phyloP scores from a whole-genome alignment of 1,140 invertebrate species.

The Macrotrachela quadricornifera region DNA sequence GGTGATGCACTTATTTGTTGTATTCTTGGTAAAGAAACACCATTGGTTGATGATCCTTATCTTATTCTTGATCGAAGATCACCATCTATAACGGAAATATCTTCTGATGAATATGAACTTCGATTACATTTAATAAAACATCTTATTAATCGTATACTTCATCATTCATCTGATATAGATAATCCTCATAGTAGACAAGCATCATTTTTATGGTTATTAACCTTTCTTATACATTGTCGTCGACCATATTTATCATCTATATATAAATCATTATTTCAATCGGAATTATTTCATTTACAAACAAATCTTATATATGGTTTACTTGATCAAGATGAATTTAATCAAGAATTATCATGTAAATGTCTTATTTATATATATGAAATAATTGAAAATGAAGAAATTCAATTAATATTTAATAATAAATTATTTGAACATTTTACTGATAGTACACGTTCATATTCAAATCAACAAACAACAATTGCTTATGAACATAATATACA shows the following conservation, averaged over 20 bases:
- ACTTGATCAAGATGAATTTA: conserved; percentile 61
- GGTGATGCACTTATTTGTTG: too few species aligned
- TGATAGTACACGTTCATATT: too few species aligned
- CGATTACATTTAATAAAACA: neutral
- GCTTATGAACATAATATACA: too few species aligned
- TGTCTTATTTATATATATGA: conserved; percentile 66
- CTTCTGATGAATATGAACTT: neutral
- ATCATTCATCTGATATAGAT: neutral
- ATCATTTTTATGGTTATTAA: conserved; percentile 58
- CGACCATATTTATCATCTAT: neutral
- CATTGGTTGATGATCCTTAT: too few species aligned
- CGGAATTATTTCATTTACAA: conserved; percentile 53
- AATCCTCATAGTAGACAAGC: conserved; percentile 34
- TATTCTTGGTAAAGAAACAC: too few species aligned
- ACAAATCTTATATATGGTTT: conserved; percentile 66
- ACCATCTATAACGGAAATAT: neutral
- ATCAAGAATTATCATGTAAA: conserved; percentile 74
- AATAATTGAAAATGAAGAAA: conserved; percentile 42
- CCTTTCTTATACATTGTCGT: conserved; percentile 15
- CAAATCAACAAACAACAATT: too few species aligned
- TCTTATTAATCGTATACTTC: neutral
- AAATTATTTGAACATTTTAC: conserved; percentile 41
- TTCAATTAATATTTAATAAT: conserved; percentile 47
- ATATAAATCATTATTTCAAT: conserved; percentile 40
- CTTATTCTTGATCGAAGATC: neutral